phyloP scores from a whole-genome alignment of 2,888 invertebrate species.

The Entomobrya proxima region DNA sequence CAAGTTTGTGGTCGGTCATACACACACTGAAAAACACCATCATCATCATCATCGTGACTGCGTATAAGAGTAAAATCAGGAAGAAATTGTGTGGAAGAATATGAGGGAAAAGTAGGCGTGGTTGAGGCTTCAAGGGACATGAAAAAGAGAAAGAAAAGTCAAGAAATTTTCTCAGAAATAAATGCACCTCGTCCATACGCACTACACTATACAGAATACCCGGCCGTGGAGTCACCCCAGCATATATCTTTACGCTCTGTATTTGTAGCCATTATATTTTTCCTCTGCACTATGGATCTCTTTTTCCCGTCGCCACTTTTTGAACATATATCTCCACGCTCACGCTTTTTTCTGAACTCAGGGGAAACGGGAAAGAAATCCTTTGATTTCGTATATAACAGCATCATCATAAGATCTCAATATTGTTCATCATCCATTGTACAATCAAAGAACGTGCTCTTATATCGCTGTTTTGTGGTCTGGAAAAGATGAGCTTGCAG shows the following conservation, averaged over 20 bases:
- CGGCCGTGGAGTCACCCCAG: not conserved
- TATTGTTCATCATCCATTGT: constrained; percentile 16
- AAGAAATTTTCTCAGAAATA: constrained; percentile 75
- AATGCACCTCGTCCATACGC: constrained; percentile 58
- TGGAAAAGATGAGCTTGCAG: not conserved
- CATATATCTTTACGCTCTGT: not conserved
- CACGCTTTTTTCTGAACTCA: not conserved
- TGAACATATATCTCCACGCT: not conserved
- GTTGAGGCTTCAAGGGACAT: constrained; percentile 74
- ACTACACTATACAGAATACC: not conserved
- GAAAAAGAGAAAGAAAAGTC: constrained; percentile 72
- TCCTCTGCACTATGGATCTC: not conserved
- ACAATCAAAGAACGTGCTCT: constrained; percentile 16
- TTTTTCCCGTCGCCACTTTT: constrained; percentile 22
- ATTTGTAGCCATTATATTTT: not conserved
- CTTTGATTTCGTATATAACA: constrained; percentile 9
- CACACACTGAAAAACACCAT: constrained; percentile 35
- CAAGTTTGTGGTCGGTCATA: constrained; percentile 36
- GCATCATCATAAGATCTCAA: constrained; percentile 20
- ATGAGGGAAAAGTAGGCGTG: constrained; percentile 75
- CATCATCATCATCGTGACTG: constrained; percentile 28
- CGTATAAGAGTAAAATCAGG: constrained; percentile 66
- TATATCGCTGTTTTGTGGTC: too few relatives aligned
- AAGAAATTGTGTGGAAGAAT: constrained; percentile 74
- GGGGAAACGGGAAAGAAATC: not conserved